These are phyloP conservation scores for Aphidius colemani DNA, from an alignment of 2,888 invertebrate species.

Conservation along the genomic window DNA sequence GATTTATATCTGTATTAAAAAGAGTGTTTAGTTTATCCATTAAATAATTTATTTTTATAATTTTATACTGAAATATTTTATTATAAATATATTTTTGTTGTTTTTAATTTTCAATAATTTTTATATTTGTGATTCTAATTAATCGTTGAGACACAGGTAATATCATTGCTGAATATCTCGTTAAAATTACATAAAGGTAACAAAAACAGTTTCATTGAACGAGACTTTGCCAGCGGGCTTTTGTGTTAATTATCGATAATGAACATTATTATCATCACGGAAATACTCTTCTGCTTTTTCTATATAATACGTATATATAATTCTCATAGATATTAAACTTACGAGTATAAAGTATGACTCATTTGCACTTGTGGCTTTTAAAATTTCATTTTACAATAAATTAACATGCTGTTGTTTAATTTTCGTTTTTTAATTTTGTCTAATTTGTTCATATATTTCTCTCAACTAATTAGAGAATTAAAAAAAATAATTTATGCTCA, in stretches of 20 bases:
- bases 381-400: too few species aligned
- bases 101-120: neutral
- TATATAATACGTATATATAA: neutral
- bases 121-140: conserved; percentile 21
- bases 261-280: conserved; percentile 51
- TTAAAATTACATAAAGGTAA: conserved; percentile 41
- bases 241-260: conserved; percentile 55
- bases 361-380: too few species aligned
- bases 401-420: too few species aligned
- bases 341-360: neutral
- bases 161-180: conserved; percentile 35
- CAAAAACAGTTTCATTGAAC: conserved; percentile 29
- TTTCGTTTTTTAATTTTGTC: too few species aligned
- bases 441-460: neutral
- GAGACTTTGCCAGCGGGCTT: conserved; percentile 40
- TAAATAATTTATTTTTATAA: neutral
- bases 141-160: neutral
- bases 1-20: too few species aligned
- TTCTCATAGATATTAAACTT: neutral
- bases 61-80: neutral
- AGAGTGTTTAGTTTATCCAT: too few species aligned
- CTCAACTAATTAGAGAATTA: neutral
- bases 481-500: too few species aligned
- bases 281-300: conserved; percentile 34
- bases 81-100: neutral